Evolutionary conservation across 2,888 invertebrate genomes (phyloP).

Genomic region (Parelbella ahira): DNA sequence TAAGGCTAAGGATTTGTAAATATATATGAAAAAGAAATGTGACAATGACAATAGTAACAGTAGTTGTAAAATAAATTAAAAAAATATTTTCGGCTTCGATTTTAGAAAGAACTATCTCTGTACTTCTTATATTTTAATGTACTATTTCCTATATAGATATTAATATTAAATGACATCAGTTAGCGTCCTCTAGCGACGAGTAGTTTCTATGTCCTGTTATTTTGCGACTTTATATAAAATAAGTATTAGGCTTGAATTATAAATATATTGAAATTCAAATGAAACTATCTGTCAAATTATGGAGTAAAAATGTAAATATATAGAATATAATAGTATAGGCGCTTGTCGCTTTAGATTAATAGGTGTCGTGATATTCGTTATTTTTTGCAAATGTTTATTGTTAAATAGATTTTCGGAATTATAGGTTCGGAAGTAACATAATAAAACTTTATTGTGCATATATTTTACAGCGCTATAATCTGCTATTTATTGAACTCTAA

Average conservation of each 20-base stretch:
- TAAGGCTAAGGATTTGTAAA: slow-evolving; percentile 21
- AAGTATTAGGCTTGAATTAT: too few relatives aligned
- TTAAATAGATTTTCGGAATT: too few relatives aligned
- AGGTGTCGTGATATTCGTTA: slow-evolving; percentile 23
- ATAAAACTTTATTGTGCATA: too few relatives aligned
- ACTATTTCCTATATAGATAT: too few relatives aligned
- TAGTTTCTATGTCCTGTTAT: too few relatives aligned
- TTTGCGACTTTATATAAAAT: too few relatives aligned
- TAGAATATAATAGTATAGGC: slow-evolving; percentile 37
- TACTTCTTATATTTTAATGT: too few relatives aligned
- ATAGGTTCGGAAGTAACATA: too few relatives aligned
- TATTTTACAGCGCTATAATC: slow-evolving; percentile 15
- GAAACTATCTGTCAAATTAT: slow-evolving; percentile 69
- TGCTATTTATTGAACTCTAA: slow-evolving; percentile 12
- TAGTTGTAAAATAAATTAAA: slow-evolving; percentile 40
- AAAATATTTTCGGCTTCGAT: slow-evolving; percentile 1
- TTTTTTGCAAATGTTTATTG: slow-evolving; percentile 27
- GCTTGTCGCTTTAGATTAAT: slow-evolving; percentile 21
- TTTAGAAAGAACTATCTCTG: background rate
- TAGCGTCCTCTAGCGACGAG: slow-evolving; percentile 14
- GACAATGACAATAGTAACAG: slow-evolving; percentile 69
- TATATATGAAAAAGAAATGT: slow-evolving; percentile 48
- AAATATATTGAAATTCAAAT: slow-evolving; percentile 32
- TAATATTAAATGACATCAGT: too few relatives aligned
- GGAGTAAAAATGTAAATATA: slow-evolving; percentile 57